phyloP scores from a whole-genome alignment of 2,888 invertebrate genomes.

The Apodemia mormo region DNA sequence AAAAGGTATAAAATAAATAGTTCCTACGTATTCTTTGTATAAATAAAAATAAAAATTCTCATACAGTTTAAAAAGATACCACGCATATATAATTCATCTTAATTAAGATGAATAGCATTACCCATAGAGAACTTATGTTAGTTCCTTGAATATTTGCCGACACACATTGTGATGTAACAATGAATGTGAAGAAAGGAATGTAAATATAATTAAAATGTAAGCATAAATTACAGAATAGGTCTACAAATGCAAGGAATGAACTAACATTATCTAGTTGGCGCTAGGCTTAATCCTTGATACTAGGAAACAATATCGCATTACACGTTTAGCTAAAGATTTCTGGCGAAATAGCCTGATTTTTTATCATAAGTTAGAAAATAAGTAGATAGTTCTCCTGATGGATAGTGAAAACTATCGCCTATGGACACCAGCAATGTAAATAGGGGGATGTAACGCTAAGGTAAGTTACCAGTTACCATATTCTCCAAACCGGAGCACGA shows the following conservation, averaged over 20 bases:
- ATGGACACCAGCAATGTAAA: no score
- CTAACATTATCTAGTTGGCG: background rate
- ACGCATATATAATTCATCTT: background rate
- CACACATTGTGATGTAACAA: background rate
- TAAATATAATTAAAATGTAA: background rate
- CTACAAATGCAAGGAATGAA: background rate
- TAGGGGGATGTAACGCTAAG: no score
- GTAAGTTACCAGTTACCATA: no score
- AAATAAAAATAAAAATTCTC: background rate
- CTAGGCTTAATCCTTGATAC: background rate
- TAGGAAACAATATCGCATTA: background rate
- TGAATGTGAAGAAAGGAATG: background rate
- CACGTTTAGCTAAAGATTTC: no score
- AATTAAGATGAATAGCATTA: background rate
- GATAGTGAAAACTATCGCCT: no score
- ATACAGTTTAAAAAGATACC: no score
- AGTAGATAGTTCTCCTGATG: no score
- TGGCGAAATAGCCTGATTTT: no score
- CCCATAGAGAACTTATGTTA: background rate
- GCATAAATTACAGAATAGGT: background rate
- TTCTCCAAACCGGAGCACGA: no score
- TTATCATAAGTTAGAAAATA: no score
- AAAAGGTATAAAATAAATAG: no score
- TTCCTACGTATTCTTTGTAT: no score
- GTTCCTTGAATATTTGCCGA: background rate